A percentile compares a stretch with the other conserved stretches of the same genome.
Evolutionary conservation across 2,113 vertebrate genomes (phyloP).

Genomic region (Bagarius yarrelli): DNA sequence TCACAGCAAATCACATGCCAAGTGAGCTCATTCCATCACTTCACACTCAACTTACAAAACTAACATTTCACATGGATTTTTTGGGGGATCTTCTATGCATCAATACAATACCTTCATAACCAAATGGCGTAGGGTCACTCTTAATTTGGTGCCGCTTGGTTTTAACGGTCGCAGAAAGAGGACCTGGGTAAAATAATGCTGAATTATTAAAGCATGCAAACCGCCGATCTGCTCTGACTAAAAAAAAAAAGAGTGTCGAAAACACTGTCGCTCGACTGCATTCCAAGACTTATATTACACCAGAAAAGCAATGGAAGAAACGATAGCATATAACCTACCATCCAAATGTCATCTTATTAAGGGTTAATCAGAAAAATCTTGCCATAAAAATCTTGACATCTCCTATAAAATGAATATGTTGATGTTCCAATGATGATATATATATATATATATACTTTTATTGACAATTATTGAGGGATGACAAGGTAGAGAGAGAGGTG

Average conservation of each 20-base stretch:
- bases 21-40: neutral
- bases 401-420: too few species aligned
- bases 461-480: too few species aligned
- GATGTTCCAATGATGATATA: too few species aligned
- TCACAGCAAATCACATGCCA: neutral
- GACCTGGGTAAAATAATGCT: slow-evolving; percentile 67
- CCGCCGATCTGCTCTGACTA: neutral
- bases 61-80: slow-evolving; percentile 50
- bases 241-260: neutral
- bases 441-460: too few species aligned
- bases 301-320: neutral
- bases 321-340: neutral
- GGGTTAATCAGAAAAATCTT: too few species aligned
- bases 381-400: too few species aligned
- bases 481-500: too few species aligned
- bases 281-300: slow-evolving; percentile 13
- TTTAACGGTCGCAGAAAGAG: slow-evolving; percentile 82
- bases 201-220: slow-evolving; percentile 21
- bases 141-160: slow-evolving; percentile 93
- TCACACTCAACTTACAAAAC: neutral
- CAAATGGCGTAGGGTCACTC: slow-evolving; percentile 89
- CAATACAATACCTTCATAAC: slow-evolving; percentile 83
- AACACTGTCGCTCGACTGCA: slow-evolving; percentile 4
- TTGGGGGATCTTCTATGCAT: neutral
- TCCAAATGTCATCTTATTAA: slow-evolving; percentile 69